Conservation (phyloP, 2,888 invertebrate genomes). For the Epirrhoe tristata region DNA sequence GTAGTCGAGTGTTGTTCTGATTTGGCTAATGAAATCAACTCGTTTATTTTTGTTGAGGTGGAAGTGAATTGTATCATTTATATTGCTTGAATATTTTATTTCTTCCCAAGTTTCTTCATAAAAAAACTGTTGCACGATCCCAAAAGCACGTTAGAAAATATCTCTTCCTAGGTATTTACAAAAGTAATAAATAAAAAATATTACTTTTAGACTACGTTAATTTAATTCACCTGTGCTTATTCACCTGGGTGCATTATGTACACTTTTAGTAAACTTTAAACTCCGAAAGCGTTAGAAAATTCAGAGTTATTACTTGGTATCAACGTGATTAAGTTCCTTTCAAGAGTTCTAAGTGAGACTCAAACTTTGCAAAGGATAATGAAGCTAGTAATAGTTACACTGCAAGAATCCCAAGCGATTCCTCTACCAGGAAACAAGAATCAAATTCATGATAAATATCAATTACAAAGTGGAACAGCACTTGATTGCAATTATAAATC, state of each 20-base stretch:
- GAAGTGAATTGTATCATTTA: neutral
- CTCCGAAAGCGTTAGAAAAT: too few species aligned
- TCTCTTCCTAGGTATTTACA: too few species aligned
- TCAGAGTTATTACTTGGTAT: too few species aligned
- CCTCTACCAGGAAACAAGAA: neutral
- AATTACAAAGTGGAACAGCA: neutral
- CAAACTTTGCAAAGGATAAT: neutral
- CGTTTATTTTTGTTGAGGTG: slow-evolving; percentile 37
- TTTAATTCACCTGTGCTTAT: too few species aligned
- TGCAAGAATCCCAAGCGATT: neutral
- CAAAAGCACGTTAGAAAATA: too few species aligned
- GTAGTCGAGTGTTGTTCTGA: slow-evolving; percentile 44
- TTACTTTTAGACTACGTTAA: too few species aligned
- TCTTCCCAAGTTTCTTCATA: too few species aligned
- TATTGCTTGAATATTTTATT: neutral
- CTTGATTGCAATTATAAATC: neutral
- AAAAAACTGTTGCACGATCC: too few species aligned
- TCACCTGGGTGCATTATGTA: too few species aligned
- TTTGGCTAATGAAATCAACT: slow-evolving; percentile 50
- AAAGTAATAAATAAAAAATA: too few species aligned
- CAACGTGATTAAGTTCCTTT: neutral
- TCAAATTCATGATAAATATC: neutral
- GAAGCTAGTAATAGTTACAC: neutral
- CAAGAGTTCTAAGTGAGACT: neutral
- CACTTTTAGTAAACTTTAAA: too few species aligned